phyloP scores from a whole-genome alignment of 2,113 vertebrate genomes.

The Nannospalax galili region DNA sequence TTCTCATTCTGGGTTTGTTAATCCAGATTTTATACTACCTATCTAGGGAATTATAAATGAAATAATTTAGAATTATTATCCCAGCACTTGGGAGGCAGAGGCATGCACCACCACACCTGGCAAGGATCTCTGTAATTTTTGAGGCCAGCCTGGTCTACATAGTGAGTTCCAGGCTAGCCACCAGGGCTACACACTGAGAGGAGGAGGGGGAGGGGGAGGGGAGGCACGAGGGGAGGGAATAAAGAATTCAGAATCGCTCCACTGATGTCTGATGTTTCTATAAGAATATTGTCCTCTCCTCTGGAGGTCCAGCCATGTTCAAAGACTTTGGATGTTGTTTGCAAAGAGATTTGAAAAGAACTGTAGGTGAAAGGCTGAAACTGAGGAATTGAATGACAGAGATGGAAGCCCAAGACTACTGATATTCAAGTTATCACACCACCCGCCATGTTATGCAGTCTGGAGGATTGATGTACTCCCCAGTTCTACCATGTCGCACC shows the following conservation, averaged over 20 bases:
- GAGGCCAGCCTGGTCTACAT: no score
- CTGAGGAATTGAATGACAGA: background rate
- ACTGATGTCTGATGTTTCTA: background rate
- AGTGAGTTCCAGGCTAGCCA: no score
- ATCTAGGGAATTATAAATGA: background rate
- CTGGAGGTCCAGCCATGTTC: background rate
- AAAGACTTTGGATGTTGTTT: background rate
- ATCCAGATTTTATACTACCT: background rate
- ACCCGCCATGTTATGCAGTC: background rate
- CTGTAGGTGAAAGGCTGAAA: background rate
- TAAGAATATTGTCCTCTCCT: constrained; percentile 63
- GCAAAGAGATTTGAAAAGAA: background rate
- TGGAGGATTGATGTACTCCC: background rate
- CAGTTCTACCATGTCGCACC: background rate
- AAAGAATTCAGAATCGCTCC: no score
- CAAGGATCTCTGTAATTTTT: no score
- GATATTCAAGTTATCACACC: background rate
- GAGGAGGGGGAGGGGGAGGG: no score
- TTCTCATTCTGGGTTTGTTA: background rate
- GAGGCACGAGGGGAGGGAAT: no score
- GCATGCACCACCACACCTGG: no score
- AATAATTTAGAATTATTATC: background rate
- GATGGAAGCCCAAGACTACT: background rate
- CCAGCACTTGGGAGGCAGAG: no score
- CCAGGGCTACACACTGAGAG: no score